Evolutionary conservation across 2,888 invertebrate genomes (phyloP), one percentile per base, ranked within the genome.

Genomic region (Drosophila mimica): DNA sequence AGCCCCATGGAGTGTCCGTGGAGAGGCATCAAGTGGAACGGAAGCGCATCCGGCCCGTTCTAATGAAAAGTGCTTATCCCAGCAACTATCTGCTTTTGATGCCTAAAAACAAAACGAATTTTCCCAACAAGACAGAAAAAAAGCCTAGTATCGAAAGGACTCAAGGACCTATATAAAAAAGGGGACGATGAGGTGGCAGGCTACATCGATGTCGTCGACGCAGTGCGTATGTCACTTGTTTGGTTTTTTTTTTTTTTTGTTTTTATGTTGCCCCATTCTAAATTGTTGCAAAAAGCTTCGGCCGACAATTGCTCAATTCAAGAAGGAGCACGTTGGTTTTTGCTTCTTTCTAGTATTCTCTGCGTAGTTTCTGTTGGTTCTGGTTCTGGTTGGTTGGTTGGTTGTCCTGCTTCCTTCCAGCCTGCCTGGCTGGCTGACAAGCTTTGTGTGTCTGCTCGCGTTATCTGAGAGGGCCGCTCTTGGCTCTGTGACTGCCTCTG

Each of bases 141-240:
- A 46, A 69, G 72, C 62, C 57, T 70, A 58, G 58, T 70, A 62
- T 43, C 40, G 48, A 48, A 54, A 38, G 60, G 58, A 49, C 70
- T 69, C 30, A 33, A 43, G 49, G 66, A 48, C 33, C 25, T 46
- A 46, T 13, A 25, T 15, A 46, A 46, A 46, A 46, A 31, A n/a
- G 40, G 38, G 60, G 36, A 20, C 25, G 17, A 9, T 7, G 34
- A 28, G 34, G 28, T 53, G 43, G 48, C 31, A 51, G 59, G 40
- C 61, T 4, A 65, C 64, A 53, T 75, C 61, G 70, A 70, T 79
- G 70, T 43, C 73, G 70, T 43, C 69, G 83, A 85, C 82, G 77
- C 85, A 87, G 67, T 87, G 89, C 86, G 89, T 87, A 81, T 87
- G 86, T 87, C 87, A 87, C 87, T 84, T 84, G 84, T 88, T 86